A percentile compares a stretch with the other conserved stretches of the same genome.
phyloP scores from a whole-genome alignment of 23 tunicate genomes.

The Styela clava region DNA sequence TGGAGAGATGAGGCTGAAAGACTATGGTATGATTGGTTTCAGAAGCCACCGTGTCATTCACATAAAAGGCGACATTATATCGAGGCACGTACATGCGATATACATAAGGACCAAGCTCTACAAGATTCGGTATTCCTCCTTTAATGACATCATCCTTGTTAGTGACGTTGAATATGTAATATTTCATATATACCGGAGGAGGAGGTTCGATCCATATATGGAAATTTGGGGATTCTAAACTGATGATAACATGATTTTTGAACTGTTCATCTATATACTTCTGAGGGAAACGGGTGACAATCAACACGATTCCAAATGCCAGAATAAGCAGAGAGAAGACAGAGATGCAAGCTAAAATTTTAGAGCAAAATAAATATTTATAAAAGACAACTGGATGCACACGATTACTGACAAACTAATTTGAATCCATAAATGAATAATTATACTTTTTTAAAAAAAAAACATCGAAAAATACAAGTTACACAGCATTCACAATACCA shows the following conservation, averaged over 20 bases:
- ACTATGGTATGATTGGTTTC: constrained; percentile 83
- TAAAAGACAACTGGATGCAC: too few relatives aligned
- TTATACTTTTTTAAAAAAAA: too few relatives aligned
- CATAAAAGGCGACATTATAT: constrained; percentile 69
- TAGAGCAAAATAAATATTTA: background rate
- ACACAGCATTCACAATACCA: too few relatives aligned
- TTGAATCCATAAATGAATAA: too few relatives aligned
- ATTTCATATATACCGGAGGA: constrained; percentile 93
- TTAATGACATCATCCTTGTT: constrained; percentile 48
- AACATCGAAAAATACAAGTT: too few relatives aligned
- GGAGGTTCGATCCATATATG: constrained; percentile 75
- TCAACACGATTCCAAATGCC: constrained; percentile 1
- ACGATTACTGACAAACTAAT: too few relatives aligned
- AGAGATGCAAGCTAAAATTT: background rate
- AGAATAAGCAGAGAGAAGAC: background rate
- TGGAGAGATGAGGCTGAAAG: constrained; percentile 31
- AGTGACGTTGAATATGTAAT: constrained; percentile 80
- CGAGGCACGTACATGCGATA: constrained; percentile 48
- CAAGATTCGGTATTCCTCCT: constrained; percentile 66
- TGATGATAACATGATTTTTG: constrained; percentile 39
- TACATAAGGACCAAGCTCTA: constrained; percentile 76
- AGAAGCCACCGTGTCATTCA: constrained; percentile 66
- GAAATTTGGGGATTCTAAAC: constrained; percentile 70
- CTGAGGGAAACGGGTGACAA: constrained; percentile 4
- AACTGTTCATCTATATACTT: background rate